phyloP scores from a whole-genome alignment of 64 coral and sea anemone species.

The Cladopsammia gracilis region DNA sequence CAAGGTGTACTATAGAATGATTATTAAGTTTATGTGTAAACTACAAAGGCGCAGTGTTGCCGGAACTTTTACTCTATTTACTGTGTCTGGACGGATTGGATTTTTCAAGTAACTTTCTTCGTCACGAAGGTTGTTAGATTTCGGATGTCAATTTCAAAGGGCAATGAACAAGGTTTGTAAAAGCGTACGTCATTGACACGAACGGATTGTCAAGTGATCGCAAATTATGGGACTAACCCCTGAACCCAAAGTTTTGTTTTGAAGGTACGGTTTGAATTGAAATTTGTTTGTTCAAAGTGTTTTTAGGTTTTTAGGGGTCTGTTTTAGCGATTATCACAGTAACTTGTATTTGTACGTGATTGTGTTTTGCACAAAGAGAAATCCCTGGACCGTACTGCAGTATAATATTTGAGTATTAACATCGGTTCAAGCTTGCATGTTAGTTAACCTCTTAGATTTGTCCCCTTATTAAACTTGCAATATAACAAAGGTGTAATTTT shows the following conservation, averaged over 20 bases:
- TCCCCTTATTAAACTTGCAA: conserved; percentile 3
- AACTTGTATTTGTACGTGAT: not conserved
- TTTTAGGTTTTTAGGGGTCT: not conserved
- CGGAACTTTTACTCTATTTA: conserved; percentile 49
- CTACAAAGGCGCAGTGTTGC: conserved; percentile 21
- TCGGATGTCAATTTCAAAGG: conserved; percentile 21
- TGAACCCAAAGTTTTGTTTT: not conserved
- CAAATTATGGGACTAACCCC: not conserved
- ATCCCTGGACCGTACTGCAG: not conserved
- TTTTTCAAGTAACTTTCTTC: not conserved
- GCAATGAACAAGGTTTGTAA: conserved; percentile 11
- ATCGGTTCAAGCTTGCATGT: not conserved
- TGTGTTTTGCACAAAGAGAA: not conserved
- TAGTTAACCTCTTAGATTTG: conserved; percentile 22
- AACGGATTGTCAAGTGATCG: not conserved
- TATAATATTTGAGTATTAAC: conserved; percentile 44
- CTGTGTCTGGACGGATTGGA: conserved; percentile 34
- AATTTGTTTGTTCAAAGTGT: not conserved
- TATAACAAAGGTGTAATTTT: not conserved
- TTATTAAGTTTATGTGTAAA: conserved; percentile 64
- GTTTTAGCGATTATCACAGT: not conserved
- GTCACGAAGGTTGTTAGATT: conserved; percentile 31
- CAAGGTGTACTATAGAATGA: conserved; percentile 79
- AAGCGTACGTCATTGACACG: not conserved
- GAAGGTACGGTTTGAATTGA: not conserved